phyloP scores from a whole-genome alignment of 2,888 invertebrate genomes.

The Heteropelma amictum region DNA sequence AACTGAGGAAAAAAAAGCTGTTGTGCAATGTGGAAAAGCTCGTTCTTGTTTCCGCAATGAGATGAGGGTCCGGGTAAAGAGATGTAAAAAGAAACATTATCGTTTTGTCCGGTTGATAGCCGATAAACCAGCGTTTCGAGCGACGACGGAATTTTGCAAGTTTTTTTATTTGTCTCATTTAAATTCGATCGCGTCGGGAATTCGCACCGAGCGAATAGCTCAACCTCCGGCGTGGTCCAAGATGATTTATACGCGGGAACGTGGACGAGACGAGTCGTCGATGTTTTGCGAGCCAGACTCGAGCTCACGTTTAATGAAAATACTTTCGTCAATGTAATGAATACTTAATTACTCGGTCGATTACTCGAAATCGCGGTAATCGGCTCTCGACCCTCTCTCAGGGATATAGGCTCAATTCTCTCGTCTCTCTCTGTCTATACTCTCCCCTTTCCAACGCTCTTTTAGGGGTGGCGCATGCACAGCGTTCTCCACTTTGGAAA shows the following conservation, averaged over 20 bases:
- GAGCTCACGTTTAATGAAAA: slow-evolving; percentile 50
- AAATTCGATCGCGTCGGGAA: slow-evolving; percentile 16
- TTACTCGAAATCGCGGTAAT: slow-evolving; percentile 46
- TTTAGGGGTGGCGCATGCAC: slow-evolving; percentile 14
- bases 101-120: too few species aligned
- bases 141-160: not conserved
- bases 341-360: slow-evolving; percentile 50
- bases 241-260: slow-evolving; percentile 4
- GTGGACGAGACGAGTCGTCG: slow-evolving; percentile 29
- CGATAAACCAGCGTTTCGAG: too few species aligned
- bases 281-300: not conserved
- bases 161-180: slow-evolving; percentile 1
- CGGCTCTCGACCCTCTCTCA: slow-evolving; percentile 40
- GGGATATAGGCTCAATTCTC: not conserved
- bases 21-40: not conserved
- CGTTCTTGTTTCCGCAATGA: not conserved
- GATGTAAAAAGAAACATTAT: too few species aligned
- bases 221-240: not conserved
- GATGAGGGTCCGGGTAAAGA: too few species aligned
- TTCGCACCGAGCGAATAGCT: not conserved
- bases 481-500: not conserved
- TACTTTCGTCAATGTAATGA: slow-evolving; percentile 52
- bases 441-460: not conserved
- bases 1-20: too few species aligned
- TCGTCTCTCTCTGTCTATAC: not conserved